These are phyloP conservation scores for Spodoptera littoralis DNA, from an alignment of 2,888 invertebrate species.

Conservation along the genomic window DNA sequence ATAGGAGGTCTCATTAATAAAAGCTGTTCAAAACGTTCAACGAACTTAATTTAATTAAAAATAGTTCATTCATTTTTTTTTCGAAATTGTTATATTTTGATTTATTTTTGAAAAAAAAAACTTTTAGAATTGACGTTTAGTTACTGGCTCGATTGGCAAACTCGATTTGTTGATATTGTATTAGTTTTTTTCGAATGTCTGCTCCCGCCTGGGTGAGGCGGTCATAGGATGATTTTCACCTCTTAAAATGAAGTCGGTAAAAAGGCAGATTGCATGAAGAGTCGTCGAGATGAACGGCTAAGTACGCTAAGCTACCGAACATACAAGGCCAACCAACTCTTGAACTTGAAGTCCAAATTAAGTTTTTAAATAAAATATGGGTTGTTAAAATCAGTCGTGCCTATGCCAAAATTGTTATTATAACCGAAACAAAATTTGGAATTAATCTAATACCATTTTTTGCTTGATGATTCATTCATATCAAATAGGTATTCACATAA, in stretches of 20 bases:
- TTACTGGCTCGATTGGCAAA: no score
- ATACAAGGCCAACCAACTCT: slow-evolving; percentile 30
- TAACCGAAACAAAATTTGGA: slow-evolving; percentile 33
- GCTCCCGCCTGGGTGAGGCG: no score
- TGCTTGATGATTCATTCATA: slow-evolving; percentile 42
- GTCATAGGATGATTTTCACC: no score
- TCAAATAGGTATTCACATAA: slow-evolving; percentile 11
- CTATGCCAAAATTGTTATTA: slow-evolving; percentile 32
- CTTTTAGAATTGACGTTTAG: no score
- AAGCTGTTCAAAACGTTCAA: slow-evolving; percentile 16
- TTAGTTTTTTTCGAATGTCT: no score
- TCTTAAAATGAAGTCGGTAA: no score
- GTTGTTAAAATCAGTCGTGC: slow-evolving; percentile 40
- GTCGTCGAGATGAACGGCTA: no score
- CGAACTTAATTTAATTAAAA: slow-evolving; percentile 18
- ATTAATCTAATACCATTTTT: slow-evolving; percentile 41
- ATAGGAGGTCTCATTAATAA: slow-evolving; percentile 36
- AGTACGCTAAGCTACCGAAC: neutral
- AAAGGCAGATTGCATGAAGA: no score
- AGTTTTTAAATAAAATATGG: slow-evolving; percentile 15
- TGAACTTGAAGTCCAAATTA: slow-evolving; percentile 23
- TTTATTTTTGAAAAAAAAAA: no score
- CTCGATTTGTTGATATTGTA: no score
- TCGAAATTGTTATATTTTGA: no score
- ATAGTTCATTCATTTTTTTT: neutral